Evolutionary conservation across 2,888 invertebrate species (phyloP).

Genomic region (Tolmerus cingulatus): DNA sequence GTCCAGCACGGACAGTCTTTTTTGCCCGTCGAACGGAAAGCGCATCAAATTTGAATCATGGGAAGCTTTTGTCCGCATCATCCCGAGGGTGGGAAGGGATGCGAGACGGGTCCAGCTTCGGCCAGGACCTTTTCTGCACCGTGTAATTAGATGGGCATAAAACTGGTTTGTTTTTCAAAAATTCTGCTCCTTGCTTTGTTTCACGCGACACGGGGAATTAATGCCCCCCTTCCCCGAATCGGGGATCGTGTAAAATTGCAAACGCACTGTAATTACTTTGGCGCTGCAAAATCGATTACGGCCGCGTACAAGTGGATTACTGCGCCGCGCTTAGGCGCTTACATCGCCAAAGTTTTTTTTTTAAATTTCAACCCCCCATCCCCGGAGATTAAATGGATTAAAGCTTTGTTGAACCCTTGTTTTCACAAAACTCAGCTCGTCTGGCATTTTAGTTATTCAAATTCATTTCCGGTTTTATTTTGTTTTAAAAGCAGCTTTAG

Average conservation of each 20-base stretch:
- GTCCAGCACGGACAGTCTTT: neutral
- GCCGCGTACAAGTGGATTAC: neutral
- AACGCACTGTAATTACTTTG: neutral
- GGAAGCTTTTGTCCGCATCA: neutral
- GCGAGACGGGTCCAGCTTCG: too few relatives aligned
- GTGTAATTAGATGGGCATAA: constrained; percentile 1
- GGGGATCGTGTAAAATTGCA: neutral
- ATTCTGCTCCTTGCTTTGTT: neutral
- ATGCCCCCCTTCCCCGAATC: neutral
- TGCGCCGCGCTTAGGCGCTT: neutral
- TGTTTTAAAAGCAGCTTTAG: neutral
- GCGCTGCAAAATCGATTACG: neutral
- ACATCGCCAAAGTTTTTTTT: neutral
- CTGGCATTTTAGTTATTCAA: neutral
- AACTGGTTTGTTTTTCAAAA: neutral
- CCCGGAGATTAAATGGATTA: neutral
- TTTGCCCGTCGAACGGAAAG: constrained; percentile 2
- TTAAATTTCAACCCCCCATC: neutral
- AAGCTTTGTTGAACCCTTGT: neutral
- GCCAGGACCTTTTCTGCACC: neutral
- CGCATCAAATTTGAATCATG: constrained; percentile 33
- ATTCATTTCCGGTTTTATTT: neutral
- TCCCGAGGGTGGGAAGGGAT: neutral
- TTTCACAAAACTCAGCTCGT: neutral
- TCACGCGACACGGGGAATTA: neutral